Evolutionary conservation across 1,140 invertebrate genomes (phyloP), one percentile per base, ranked within the genome.

Genomic region (Zaprionus lachaisei): DNA sequence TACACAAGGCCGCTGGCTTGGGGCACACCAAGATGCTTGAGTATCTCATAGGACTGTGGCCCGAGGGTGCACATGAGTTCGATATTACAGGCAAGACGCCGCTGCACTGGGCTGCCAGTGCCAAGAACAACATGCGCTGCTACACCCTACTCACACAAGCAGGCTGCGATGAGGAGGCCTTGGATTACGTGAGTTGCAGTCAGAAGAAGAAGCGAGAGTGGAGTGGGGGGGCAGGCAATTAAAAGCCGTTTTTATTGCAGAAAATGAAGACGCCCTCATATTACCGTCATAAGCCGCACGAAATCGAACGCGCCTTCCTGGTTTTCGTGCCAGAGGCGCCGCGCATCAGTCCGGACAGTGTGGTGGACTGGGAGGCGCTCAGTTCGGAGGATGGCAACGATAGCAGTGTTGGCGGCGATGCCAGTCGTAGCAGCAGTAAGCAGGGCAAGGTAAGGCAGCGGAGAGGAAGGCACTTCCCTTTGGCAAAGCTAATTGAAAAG

Each of bases 31-130:
- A 96, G 61, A 95, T 97, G 24, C 94, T 96, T 0, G 94, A 96
- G 70, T 96, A 96, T 92, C 95, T 98, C 24, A 92, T 97, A 0
- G 94, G 95, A 37, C 94, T 95, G 73, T 96, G 95, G 81, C 96
- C 96, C n/a, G 93, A 95, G 81, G 95, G 95, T 12, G 93, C 96
- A 2, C 94, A 95, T 37, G 94, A 95, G 6, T 93, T 94, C 34
- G 97, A 98, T 90, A 95, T 96, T 72, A 96, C 98, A 66, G 98
- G 98, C 17, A 95, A 97, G 77, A 98, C 97, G 4, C 96, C 99
- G 0, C 92, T 99, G 37, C 98, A 99, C 93, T 99, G 98, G 81
- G 96, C 98, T 0, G 97, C 97, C 4, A 94, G 95, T 12, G 93
- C 95, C 44, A 96, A 95, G 84, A 96, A 96, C 80, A 95, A 95